A percentile compares a stretch with the other conserved stretches of the same genome.
phyloP scores from a whole-genome alignment of 2,888 invertebrate species.

The Thymelicus sylvestris region DNA sequence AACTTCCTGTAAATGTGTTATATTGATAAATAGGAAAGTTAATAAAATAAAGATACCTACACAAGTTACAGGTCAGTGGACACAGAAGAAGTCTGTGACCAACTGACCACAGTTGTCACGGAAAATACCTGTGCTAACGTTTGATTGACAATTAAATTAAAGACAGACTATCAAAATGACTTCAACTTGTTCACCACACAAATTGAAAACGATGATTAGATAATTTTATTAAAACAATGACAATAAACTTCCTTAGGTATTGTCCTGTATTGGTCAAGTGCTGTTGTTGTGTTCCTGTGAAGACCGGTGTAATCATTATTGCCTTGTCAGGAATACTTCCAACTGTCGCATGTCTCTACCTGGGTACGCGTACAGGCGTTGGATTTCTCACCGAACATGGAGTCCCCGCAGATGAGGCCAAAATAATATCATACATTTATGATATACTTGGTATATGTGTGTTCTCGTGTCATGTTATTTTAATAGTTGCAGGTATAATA shows the following conservation, averaged over 20 bases:
- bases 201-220: not conserved
- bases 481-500: slow-evolving; percentile 44
- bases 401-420: not conserved
- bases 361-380: not conserved
- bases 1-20: too few species aligned
- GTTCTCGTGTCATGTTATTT: slow-evolving; percentile 46
- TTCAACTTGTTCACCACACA: not conserved
- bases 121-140: too few species aligned
- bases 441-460: slow-evolving; percentile 1
- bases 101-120: too few species aligned
- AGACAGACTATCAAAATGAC: too few species aligned
- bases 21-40: too few species aligned
- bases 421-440: slow-evolving; percentile 9
- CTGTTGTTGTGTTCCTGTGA: slow-evolving; percentile 48
- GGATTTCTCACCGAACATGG: not conserved
- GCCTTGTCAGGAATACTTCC: slow-evolving; percentile 51
- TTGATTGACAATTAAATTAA: too few species aligned
- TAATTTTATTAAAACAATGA: slow-evolving; percentile 4
- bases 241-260: slow-evolving; percentile 5
- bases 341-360: slow-evolving; percentile 37
- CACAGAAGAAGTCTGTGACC: too few species aligned
- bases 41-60: too few species aligned
- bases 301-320: slow-evolving; percentile 47
- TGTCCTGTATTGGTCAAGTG: slow-evolving; percentile 46
- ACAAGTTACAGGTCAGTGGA: too few species aligned